A percentile compares a stretch with the other conserved stretches of the same genome.
Evolutionary conservation across 2,113 vertebrate genomes (phyloP).

Genomic region (Peromyscus polionotus): DNA sequence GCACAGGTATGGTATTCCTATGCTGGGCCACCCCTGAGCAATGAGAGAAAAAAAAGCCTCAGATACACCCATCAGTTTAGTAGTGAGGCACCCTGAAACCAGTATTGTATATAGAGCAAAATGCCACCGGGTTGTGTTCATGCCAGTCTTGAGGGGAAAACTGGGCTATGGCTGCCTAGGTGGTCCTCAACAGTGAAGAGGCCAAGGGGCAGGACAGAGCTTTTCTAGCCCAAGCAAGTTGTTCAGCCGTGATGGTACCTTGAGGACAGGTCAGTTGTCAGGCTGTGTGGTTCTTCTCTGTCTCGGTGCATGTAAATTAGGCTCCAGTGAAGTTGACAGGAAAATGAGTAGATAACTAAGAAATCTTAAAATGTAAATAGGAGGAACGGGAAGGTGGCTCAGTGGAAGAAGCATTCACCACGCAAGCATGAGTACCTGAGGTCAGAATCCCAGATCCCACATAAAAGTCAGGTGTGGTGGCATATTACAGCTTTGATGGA

Average conservation of each 20-base stretch:
- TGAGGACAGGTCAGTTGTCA: background rate
- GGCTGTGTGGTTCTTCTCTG: background rate
- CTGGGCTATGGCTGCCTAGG: background rate
- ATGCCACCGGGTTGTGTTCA: background rate
- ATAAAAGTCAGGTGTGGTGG: background rate
- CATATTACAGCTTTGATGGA: background rate
- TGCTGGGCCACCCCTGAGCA: too few species aligned
- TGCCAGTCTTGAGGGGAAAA: background rate
- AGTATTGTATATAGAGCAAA: background rate
- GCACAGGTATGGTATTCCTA: background rate
- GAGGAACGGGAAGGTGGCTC: background rate
- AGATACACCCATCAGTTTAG: background rate
- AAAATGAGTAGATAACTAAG: background rate
- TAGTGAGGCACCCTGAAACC: background rate
- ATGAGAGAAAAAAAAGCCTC: background rate
- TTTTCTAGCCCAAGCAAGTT: background rate
- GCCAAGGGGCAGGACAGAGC: accelerated
- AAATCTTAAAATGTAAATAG: background rate
- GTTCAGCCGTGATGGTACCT: accelerated
- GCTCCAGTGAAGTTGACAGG: background rate
- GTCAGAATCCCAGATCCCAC: background rate
- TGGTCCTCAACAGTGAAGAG: accelerated
- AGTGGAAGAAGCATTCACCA: background rate
- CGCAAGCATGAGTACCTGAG: background rate
- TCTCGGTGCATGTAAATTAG: background rate